Conservation (phyloP, 2,888 invertebrate species). For the Julus scanicus region DNA sequence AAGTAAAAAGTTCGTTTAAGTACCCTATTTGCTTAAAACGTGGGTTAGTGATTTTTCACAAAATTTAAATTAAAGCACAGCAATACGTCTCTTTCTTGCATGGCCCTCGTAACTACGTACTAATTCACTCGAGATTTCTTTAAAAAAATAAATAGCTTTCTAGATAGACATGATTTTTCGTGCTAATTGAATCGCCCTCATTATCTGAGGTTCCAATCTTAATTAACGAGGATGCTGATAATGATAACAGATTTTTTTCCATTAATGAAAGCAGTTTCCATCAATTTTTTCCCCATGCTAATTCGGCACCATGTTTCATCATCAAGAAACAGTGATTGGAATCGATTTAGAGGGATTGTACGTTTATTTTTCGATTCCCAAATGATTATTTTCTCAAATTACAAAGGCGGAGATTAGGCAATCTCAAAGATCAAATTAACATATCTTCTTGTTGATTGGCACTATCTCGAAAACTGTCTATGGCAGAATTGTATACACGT, state of each 20-base stretch:
- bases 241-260: neutral
- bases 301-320: conserved; percentile 14
- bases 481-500: no score
- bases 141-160: no score
- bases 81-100: no score
- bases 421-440: neutral
- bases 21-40: no score
- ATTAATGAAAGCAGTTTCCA: neutral
- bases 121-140: no score
- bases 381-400: conserved; percentile 31
- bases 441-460: neutral
- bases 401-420: neutral
- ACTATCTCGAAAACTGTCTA: no score
- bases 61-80: no score
- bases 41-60: no score
- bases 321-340: neutral
- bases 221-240: conserved; percentile 17
- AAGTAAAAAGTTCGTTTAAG: no score
- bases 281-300: neutral
- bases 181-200: neutral
- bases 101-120: no score
- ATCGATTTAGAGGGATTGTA: neutral
- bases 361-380: conserved; percentile 18
- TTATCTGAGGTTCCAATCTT: conserved; percentile 11
- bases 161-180: neutral